A percentile compares a stretch with the other conserved stretches of the same genome.
phyloP scores from a whole-genome alignment of 2,113 vertebrate species.

The Pandion haliaetus region DNA sequence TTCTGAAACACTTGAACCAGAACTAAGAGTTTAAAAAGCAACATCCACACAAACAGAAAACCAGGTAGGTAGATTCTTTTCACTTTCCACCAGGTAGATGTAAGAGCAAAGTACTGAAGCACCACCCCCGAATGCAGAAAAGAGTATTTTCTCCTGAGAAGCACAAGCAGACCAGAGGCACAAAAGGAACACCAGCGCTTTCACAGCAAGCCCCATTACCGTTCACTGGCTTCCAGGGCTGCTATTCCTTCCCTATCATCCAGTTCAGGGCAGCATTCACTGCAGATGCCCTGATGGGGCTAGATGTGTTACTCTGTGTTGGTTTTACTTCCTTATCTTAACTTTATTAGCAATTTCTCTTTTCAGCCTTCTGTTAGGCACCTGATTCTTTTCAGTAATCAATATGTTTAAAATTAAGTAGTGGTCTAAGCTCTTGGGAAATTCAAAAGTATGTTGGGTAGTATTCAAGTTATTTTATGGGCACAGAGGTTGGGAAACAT shows the following conservation, averaged over 20 bases:
- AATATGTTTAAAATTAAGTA: not conserved
- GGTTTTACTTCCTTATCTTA: not conserved
- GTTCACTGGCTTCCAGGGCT: not conserved
- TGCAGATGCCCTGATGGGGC: not conserved
- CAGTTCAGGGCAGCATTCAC: not conserved
- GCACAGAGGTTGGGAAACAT: not conserved
- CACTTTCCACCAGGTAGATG: not conserved
- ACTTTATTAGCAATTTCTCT: not conserved
- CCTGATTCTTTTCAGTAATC: not conserved
- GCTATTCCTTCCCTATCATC: accelerated
- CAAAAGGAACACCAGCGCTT: not conserved
- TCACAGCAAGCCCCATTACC: not conserved
- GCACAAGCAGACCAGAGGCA: not conserved
- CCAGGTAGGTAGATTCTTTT: not conserved
- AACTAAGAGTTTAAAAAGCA: not conserved
- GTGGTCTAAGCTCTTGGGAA: not conserved
- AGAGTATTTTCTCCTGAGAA: not conserved
- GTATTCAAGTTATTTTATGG: not conserved
- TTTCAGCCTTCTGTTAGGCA: not conserved
- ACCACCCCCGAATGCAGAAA: not conserved
- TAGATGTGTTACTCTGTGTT: not conserved
- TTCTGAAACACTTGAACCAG: not conserved
- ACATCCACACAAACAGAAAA: not conserved
- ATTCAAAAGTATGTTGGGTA: not conserved
- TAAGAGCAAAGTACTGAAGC: not conserved